A percentile compares a stretch with the other conserved stretches of the same genome.
These are phyloP conservation scores for Drosophila tanythrix DNA, from an alignment of 2,888 invertebrate species.

Conservation along the genomic window DNA sequence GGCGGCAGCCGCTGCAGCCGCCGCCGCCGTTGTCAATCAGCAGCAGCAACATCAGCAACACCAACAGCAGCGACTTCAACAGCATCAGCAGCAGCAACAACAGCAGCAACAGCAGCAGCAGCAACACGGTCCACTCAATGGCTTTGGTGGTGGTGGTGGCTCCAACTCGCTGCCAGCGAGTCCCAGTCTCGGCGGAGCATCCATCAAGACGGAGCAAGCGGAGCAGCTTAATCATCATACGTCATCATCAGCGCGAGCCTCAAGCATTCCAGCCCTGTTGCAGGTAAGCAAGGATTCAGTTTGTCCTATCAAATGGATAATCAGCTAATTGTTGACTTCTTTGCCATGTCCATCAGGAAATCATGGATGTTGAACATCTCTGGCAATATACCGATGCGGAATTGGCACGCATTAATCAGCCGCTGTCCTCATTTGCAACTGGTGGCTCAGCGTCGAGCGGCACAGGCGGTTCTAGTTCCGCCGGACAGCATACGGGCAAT, in stretches of 20 bases:
- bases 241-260: constrained; percentile 37
- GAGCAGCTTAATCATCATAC: constrained; percentile 55
- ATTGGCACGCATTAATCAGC: constrained; percentile 87
- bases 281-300: constrained; percentile 86
- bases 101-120: constrained; percentile 57
- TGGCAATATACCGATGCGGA: constrained; percentile 97
- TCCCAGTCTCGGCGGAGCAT: constrained; percentile 82
- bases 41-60: constrained; percentile 66
- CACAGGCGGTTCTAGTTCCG: constrained; percentile 53
- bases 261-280: constrained; percentile 88
- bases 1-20: constrained; percentile 54
- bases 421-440: constrained; percentile 80
- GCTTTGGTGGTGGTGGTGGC: constrained; percentile 54
- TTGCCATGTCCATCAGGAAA: constrained; percentile 88
- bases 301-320: not conserved
- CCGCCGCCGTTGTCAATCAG: constrained; percentile 56
- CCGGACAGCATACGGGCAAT: constrained; percentile 71
- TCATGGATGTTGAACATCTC: constrained; percentile 97
- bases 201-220: constrained; percentile 86
- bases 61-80: constrained; percentile 53
- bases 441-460: constrained; percentile 44
- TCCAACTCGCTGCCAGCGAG: constrained; percentile 65
- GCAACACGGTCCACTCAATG: constrained; percentile 54
- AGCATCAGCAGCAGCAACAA: constrained; percentile 55
- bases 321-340: constrained; percentile 1